These are phyloP conservation scores for Diabrotica undecimpunctata DNA, from an alignment of 1,140 invertebrate species.

Conservation along the genomic window DNA sequence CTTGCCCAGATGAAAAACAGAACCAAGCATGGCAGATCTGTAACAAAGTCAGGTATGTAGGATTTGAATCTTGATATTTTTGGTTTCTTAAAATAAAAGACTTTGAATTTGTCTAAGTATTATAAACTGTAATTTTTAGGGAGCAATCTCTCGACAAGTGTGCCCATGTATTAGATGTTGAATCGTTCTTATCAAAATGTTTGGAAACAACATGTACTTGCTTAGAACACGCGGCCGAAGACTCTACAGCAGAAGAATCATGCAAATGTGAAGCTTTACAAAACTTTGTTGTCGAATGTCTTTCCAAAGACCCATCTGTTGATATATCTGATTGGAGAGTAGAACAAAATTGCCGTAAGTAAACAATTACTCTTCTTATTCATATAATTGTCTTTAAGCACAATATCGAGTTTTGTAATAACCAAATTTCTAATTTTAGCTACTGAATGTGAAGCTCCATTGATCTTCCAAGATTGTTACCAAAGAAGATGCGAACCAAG, in stretches of 20 bases:
- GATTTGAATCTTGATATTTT: neutral
- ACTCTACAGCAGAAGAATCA: slow-evolving; percentile 48
- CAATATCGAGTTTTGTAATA: neutral
- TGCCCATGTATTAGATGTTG: slow-evolving; percentile 55
- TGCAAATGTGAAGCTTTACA: slow-evolving; percentile 69
- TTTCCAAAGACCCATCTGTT: slow-evolving; percentile 57
- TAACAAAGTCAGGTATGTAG: slow-evolving; percentile 51
- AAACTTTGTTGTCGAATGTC: slow-evolving; percentile 67
- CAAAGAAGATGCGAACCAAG: slow-evolving; percentile 67
- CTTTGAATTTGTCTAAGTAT: too few relatives aligned
- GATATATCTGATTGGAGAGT: slow-evolving; percentile 69
- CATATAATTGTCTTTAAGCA: neutral
- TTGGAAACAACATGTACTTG: slow-evolving; percentile 71
- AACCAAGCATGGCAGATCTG: slow-evolving; percentile 62
- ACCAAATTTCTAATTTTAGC: slow-evolving; percentile 48
- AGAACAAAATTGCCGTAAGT: slow-evolving; percentile 65
- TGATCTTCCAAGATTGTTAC: slow-evolving; percentile 78
- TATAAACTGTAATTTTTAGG: too few relatives aligned
- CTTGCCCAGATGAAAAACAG: slow-evolving; percentile 57
- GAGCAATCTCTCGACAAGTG: slow-evolving; percentile 59
- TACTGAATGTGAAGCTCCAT: slow-evolving; percentile 63
- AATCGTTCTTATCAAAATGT: slow-evolving; percentile 67
- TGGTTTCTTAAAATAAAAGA: too few relatives aligned
- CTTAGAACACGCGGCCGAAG: slow-evolving; percentile 47
- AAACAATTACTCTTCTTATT: neutral